These are phyloP conservation scores for Drosophila asahinai DNA, from an alignment of 1,140 invertebrate species.

Conservation along the genomic window DNA sequence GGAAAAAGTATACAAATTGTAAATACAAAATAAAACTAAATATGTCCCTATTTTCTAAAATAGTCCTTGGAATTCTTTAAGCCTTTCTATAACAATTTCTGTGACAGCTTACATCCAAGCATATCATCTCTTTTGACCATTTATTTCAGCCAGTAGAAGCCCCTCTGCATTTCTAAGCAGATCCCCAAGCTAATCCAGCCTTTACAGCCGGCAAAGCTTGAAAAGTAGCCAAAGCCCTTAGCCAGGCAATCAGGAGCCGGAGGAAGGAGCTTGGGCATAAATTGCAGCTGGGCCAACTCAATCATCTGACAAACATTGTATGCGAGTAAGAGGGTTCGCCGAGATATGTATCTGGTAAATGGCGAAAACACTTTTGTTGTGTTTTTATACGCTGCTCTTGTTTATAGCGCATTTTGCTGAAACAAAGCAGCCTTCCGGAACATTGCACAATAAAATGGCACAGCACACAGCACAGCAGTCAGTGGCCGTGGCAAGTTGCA, in stretches of 20 bases:
- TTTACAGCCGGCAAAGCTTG: slow-evolving; percentile 31
- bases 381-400: slow-evolving; percentile 58
- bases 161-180: slow-evolving; percentile 6
- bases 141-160: slow-evolving; percentile 18
- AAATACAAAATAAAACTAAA: no score
- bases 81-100: not conserved
- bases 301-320: slow-evolving; percentile 75
- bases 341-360: slow-evolving; percentile 56
- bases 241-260: slow-evolving; percentile 9
- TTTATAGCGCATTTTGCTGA: slow-evolving; percentile 78
- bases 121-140: slow-evolving; percentile 14
- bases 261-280: slow-evolving; percentile 25
- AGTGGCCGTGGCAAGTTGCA: slow-evolving; percentile 45
- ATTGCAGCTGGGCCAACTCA: slow-evolving; percentile 57
- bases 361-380: slow-evolving; percentile 45
- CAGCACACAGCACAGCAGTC: slow-evolving; percentile 30
- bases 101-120: not conserved
- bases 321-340: slow-evolving; percentile 21
- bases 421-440: slow-evolving; percentile 80
- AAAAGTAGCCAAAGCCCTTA: slow-evolving; percentile 33
- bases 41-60: not conserved
- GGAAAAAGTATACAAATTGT: no score
- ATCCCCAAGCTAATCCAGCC: slow-evolving; percentile 34
- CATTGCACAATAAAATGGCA: slow-evolving; percentile 76
- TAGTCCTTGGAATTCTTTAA: not conserved